Evolutionary conservation across 2,888 invertebrate species (phyloP).

Genomic region (Lycaena phlaeas): DNA sequence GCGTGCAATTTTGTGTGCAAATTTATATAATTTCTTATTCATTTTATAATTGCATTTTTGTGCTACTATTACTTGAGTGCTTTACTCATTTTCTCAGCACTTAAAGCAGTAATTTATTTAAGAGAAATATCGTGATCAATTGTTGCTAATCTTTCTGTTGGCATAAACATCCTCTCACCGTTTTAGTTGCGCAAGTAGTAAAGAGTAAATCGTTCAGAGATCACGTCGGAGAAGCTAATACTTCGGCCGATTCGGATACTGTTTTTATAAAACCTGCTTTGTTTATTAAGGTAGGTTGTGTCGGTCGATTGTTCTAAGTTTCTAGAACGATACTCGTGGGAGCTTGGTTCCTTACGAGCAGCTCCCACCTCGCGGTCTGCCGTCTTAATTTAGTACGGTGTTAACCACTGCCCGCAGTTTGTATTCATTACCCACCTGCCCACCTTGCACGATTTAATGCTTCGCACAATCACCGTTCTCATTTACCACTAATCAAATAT

Average conservation of each 20-base stretch:
- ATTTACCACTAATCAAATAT: conserved; percentile 49
- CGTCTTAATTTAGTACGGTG: conserved; percentile 59
- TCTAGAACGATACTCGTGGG: conserved; percentile 34
- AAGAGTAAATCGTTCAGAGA: conserved; percentile 7
- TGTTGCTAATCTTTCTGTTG: neutral
- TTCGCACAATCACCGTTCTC: conserved; percentile 44
- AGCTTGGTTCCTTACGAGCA: conserved; percentile 24
- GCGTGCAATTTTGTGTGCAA: too few species aligned
- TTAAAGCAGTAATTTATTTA: conserved; percentile 1
- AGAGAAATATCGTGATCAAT: neutral
- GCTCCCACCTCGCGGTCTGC: conserved; percentile 31
- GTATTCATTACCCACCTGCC: conserved; percentile 66
- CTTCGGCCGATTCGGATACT: too few species aligned
- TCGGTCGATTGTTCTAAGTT: conserved; percentile 33
- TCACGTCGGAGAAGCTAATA: conserved; percentile 10
- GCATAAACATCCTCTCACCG: neutral
- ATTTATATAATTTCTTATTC: too few species aligned
- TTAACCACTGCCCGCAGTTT: conserved; percentile 62
- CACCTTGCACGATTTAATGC: conserved; percentile 46
- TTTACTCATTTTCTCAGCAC: neutral
- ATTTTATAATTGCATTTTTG: neutral
- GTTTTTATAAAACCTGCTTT: conserved; percentile 18
- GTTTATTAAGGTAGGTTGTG: conserved; percentile 24
- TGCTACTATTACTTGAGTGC: neutral
- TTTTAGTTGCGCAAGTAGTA: conserved; percentile 9